Conservation (phyloP, 2,888 invertebrate species). For the Tenthredo distinguenda region DNA sequence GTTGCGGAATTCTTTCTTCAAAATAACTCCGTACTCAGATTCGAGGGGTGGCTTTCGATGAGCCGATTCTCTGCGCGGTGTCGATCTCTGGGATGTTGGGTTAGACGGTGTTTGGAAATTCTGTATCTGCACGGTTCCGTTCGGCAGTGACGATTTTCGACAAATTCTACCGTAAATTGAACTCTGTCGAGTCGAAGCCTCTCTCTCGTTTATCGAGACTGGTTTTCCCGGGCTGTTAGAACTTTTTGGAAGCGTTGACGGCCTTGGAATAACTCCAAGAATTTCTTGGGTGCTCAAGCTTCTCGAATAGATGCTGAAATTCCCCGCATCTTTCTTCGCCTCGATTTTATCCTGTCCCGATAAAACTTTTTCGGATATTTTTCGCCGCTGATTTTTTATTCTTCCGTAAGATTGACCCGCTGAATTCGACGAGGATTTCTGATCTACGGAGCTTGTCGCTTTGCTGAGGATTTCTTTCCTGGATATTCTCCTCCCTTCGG, state of each 20-base stretch:
- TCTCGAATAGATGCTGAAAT: slow-evolving; percentile 2
- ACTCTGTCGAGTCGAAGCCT: slow-evolving; percentile 66
- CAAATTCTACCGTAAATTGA: slow-evolving; percentile 74
- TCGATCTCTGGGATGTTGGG: slow-evolving; percentile 16
- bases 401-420: background rate
- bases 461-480: slow-evolving; percentile 42
- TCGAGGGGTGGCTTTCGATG: slow-evolving; percentile 45
- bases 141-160: slow-evolving; percentile 69
- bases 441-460: background rate
- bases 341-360: background rate
- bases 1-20: background rate
- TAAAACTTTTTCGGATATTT: background rate
- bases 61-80: slow-evolving; percentile 51
- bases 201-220: background rate
- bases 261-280: slow-evolving; percentile 60
- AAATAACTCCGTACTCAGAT: slow-evolving; percentile 38
- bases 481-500: slow-evolving; percentile 18
- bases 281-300: background rate
- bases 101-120: background rate
- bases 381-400: background rate
- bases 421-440: background rate
- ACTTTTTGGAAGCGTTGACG: slow-evolving; percentile 73
- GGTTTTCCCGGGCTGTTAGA: background rate
- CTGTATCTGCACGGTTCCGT: background rate
- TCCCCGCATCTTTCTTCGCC: background rate